Base-by-base conservation (phyloP, 2,888 invertebrate genomes). In the Chrysolina haemoptera region DNA sequence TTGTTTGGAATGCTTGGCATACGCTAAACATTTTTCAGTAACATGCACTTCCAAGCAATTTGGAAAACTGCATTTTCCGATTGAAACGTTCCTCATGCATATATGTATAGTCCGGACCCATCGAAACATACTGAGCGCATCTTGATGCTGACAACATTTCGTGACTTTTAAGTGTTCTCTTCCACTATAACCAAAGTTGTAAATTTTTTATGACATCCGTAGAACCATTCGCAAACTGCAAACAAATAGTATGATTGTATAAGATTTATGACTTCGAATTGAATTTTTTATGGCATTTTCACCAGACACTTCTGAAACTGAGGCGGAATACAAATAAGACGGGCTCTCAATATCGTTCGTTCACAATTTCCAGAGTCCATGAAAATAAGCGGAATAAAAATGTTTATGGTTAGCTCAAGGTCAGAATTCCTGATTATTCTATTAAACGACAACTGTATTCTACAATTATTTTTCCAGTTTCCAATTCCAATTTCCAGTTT, bases 201-300 rank as follows among this genome's bases (percentile, higher is more conserved):
- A 14, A 46, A 46, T 14, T 1, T 14, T 14, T 43, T 43, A 43
- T 14, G 43, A 46, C n/a, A 35, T n/a, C 6, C 46, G n/a, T n/a
- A n/a, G 14, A 14, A 14, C 10, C n/a, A 3, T n/a, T 46, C 14
- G 14, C 1, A 14, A 46, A 50, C 18, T 50, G n/a, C 50, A 6
- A 50, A 16, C 50, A 16, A 50, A 50, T 16, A 9, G 50, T 3
- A 50, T n/a, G 16, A 16, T 18, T 50, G 50, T 18, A 50, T n/a
- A 12, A 16, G n/a, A n/a, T 50, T 50, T 50, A 50, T 50, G 43
- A 50, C 18, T 12, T 16, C 16, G n/a, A 50, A 50, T 18, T 50
- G 50, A 50, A 46, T 50, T 50, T 50, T 50, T 16, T 50, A 50
- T 50, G n/a, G 10, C 50, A 50, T 16, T 16, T 46, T n/a, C 46